Conservation (phyloP, 2,888 invertebrate species). For the Trachelus iudaicus region DNA sequence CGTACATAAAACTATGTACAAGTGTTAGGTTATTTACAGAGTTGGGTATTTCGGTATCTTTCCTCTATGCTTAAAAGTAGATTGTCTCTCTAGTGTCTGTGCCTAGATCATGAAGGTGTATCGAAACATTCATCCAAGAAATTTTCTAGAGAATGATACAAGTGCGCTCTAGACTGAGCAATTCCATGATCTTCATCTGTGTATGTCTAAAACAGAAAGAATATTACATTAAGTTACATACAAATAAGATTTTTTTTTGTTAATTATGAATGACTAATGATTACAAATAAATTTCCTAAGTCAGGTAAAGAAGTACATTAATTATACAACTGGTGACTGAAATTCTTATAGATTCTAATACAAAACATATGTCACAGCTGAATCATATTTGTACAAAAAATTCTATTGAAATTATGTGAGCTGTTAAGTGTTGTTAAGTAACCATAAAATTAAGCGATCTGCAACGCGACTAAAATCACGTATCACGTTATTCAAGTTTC, state of each 20-base stretch:
- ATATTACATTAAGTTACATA: background rate
- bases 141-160: conserved; percentile 89
- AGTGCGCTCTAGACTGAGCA: conserved; percentile 82
- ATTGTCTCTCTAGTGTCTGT: background rate
- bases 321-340: too few relatives aligned
- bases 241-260: background rate
- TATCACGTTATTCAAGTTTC: too few relatives aligned
- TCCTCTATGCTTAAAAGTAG: background rate
- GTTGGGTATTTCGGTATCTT: background rate
- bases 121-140: conserved; percentile 77
- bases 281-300: too few relatives aligned
- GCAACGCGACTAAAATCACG: too few relatives aligned
- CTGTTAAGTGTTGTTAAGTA: too few relatives aligned
- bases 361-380: too few relatives aligned
- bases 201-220: conserved; percentile 78
- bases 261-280: background rate
- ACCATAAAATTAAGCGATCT: too few relatives aligned
- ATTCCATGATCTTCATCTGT: conserved; percentile 95
- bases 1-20: conserved; percentile 60
- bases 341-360: too few relatives aligned
- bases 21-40: conserved; percentile 31
- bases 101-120: conserved; percentile 47
- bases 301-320: too few relatives aligned
- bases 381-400: too few relatives aligned
- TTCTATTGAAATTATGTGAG: too few relatives aligned